Evolutionary conservation across 2,113 vertebrate species (phyloP).

Genomic region (Macaca nemestrina): DNA sequence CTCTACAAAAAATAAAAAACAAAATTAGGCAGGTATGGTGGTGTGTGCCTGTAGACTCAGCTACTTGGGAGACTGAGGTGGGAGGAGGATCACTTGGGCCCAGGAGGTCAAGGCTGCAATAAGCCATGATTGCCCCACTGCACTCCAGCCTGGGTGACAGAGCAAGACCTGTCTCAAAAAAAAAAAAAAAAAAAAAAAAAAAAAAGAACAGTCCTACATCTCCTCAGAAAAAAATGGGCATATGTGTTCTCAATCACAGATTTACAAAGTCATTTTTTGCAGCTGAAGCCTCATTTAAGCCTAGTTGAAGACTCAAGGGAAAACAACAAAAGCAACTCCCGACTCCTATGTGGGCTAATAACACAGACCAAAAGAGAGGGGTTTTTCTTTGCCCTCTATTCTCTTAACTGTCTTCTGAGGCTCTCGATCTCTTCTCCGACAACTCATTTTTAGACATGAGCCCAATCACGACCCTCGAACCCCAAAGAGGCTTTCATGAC

Average conservation of each 20-base stretch:
- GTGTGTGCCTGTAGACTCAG: too few species aligned
- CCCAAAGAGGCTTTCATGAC: neutral
- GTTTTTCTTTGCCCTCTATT: neutral
- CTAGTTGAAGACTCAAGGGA: neutral
- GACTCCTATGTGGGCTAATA: too few species aligned
- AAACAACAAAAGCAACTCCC: neutral
- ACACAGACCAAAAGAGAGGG: fast-evolving
- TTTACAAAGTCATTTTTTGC: neutral
- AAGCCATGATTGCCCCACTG: too few species aligned
- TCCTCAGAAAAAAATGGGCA: neutral
- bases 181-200: neutral
- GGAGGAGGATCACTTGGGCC: too few species aligned
- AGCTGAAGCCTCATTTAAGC: neutral
- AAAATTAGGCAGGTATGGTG: too few species aligned
- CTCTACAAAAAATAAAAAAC: too few species aligned
- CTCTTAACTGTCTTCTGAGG: neutral
- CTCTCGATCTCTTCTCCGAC: neutral
- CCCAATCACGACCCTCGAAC: neutral
- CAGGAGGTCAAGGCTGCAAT: too few species aligned
- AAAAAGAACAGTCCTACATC: neutral
- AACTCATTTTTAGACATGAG: neutral
- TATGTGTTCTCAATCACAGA: neutral
- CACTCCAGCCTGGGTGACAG: too few species aligned
- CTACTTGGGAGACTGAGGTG: too few species aligned
- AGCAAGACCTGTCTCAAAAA: too few species aligned